Base-by-base conservation (phyloP, 37 sponge, comb jelly and placozoan species). In the Agelas oroides region DNA sequence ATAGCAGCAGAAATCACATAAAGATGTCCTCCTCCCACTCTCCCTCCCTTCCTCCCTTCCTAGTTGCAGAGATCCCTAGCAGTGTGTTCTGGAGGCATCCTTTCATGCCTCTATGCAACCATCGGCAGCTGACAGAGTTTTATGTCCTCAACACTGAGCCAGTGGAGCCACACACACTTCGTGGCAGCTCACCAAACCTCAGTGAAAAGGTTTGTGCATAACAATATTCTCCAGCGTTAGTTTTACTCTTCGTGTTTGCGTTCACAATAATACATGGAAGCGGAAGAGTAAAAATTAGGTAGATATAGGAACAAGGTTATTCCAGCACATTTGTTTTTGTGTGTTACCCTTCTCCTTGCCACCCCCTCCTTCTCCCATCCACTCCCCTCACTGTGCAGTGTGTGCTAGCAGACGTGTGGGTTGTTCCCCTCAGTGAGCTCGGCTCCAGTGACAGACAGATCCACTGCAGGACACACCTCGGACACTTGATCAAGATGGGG, bases 391-490 rank as follows among this genome's bases (percentile, higher is more conserved):
- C n/a, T 76, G 15, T 32, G 2, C 59, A 90, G 86, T 77, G 54
- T 71, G 69, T 72, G 20, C 94, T 98, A 31, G 86, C 94, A 57
- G 99, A 98, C 59, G 85, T 84, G 25, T 98, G 99, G 95, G 90
- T 98, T 58, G 77, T 84, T 8, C 86, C 80, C 19, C n/a, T 87
- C 36, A 74, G 64, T 40, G 90, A 94, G 28, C 79, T 94, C 0
- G 93, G 96, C 23, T 28, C 33, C 23, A 59, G 37, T 17, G 97
- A 96, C 37, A 55, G 71, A 18, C 95, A 95, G 87, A 60, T 89
- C 0, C 94, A 96, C 76, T 81, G 86, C 25, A 76, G 95, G 25
- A 93, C 99, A 5, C 99, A 98, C 83, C 95, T 98, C 21, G 99
- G 99, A 21, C 92, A 93, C 80, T 64, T 98, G 19, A 73, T 98